Conservation (phyloP, 1,140 invertebrate genomes). For the Lethocerus indicus region DNA sequence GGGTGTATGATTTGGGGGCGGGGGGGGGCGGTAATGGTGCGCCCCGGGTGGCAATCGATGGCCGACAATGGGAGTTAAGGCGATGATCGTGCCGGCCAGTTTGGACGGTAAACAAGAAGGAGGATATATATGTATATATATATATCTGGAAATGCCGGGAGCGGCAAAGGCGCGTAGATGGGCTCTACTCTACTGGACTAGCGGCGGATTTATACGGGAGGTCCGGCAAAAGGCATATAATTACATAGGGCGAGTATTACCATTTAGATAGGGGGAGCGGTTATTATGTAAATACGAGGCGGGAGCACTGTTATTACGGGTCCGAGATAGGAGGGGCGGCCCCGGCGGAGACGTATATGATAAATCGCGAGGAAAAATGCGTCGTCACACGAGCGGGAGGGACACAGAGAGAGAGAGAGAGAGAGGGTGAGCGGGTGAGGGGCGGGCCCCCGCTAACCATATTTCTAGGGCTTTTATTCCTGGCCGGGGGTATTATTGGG, state of each 20-base stretch:
- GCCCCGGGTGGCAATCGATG: too few relatives aligned
- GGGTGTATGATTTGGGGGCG: too few relatives aligned
- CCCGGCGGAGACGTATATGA: not conserved
- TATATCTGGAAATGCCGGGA: too few relatives aligned
- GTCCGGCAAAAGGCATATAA: slow-evolving; percentile 10
- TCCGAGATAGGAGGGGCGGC: not conserved
- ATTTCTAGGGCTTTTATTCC: slow-evolving; percentile 16
- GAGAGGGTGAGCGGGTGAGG: not conserved
- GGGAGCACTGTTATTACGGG: slow-evolving; percentile 6
- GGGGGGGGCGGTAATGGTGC: too few relatives aligned
- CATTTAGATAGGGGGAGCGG: slow-evolving; percentile 12
- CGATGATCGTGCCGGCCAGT: too few relatives aligned
- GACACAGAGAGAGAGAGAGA: not conserved
- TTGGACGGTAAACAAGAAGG: too few relatives aligned
- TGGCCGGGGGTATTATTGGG: slow-evolving; percentile 12
- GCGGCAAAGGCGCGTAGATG: not conserved
- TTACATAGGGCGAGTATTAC: slow-evolving; percentile 13
- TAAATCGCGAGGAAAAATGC: slow-evolving; percentile 15
- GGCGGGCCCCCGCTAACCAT: slow-evolving; percentile 10
- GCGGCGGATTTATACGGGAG: slow-evolving; percentile 10
- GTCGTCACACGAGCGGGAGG: slow-evolving; percentile 9
- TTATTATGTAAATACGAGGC: slow-evolving; percentile 12
- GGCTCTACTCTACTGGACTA: not conserved
- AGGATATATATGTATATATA: too few relatives aligned
- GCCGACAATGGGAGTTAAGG: too few relatives aligned